These are phyloP conservation scores for Idaea aversata DNA, from an alignment of 2,888 invertebrate species.

Conservation along the genomic window DNA sequence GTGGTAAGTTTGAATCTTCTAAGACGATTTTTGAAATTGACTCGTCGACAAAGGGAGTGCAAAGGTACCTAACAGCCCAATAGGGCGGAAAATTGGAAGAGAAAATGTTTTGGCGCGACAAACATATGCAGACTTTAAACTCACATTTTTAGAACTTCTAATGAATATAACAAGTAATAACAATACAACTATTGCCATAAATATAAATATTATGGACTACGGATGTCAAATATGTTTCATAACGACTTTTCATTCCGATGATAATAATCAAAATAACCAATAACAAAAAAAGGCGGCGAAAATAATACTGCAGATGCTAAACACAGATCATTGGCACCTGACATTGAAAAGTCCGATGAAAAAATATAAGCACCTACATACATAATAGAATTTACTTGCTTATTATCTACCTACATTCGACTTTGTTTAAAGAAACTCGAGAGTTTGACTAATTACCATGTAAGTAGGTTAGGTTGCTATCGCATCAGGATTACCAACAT, in stretches of 20 bases:
- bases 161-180: not conserved
- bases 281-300: constrained; percentile 39
- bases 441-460: constrained; percentile 2
- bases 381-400: constrained; percentile 13
- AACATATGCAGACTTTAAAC: not conserved
- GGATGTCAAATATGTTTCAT: not conserved
- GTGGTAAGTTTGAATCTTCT: not conserved
- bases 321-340: constrained; percentile 47
- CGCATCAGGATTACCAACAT: not conserved
- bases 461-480: not conserved
- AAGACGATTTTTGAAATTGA: not conserved
- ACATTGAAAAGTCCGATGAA: constrained; percentile 43
- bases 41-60: not conserved
- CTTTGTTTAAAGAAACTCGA: constrained; percentile 9
- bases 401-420: constrained; percentile 9
- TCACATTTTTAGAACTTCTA: not conserved
- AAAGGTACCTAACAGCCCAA: not conserved
- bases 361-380: constrained; percentile 14
- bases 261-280: constrained; percentile 1
- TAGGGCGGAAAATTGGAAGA: not conserved
- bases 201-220: not conserved
- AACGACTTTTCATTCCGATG: not conserved
- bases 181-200: not conserved
- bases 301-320: constrained; percentile 21
- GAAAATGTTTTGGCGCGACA: not conserved